phyloP scores from a whole-genome alignment of 2,113 vertebrate genomes.

The Serranochromis macrocephalus region DNA sequence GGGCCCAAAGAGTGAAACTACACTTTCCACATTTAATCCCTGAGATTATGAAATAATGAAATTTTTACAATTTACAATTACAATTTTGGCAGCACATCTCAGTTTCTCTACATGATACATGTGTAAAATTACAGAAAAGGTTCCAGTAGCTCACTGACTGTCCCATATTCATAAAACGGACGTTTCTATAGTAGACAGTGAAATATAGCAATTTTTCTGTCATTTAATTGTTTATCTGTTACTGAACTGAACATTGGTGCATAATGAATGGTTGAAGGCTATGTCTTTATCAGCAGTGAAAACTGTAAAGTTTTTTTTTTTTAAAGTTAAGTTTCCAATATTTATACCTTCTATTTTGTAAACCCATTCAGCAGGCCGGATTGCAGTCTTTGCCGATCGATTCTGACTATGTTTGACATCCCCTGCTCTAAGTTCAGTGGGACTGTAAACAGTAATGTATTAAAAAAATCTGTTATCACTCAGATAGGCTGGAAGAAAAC shows the following conservation, averaged over 20 bases:
- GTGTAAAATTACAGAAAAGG: background rate
- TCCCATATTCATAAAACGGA: background rate
- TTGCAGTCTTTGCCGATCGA: background rate
- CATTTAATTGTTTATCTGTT: background rate
- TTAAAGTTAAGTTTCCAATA: background rate
- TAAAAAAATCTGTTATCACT: background rate
- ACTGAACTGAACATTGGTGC: background rate
- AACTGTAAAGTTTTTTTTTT: background rate
- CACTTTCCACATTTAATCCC: background rate
- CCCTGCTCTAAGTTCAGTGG: background rate
- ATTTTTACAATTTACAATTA: background rate
- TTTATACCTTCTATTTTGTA: background rate
- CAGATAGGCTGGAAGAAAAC: background rate
- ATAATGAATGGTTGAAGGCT: background rate
- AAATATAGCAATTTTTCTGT: background rate
- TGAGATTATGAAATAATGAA: background rate
- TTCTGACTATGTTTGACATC: background rate
- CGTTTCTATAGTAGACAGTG: background rate
- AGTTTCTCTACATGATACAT: background rate
- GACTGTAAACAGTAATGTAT: background rate
- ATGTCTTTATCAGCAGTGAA: background rate
- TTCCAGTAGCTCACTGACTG: background rate
- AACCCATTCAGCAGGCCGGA: background rate
- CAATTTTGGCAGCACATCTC: background rate
- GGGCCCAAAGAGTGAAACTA: background rate